Conservation (phyloP, 2,113 vertebrate genomes). For the Chionodraco myersi region DNA sequence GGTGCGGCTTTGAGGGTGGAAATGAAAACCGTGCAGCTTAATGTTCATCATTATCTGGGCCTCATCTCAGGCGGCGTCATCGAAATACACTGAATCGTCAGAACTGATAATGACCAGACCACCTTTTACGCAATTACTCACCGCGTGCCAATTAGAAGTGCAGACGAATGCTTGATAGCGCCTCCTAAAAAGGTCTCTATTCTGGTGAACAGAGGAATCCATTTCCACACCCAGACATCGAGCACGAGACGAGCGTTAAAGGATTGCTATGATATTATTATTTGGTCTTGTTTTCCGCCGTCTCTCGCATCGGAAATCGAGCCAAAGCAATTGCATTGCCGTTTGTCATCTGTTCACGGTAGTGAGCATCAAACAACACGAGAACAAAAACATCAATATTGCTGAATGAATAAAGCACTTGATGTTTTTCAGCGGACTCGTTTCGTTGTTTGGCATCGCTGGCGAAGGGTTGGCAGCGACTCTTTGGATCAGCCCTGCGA, state of each 20-base stretch:
- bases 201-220: constrained; percentile 51
- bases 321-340: constrained; percentile 69
- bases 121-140: constrained; percentile 65
- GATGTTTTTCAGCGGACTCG: constrained; percentile 58
- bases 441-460: constrained; percentile 42
- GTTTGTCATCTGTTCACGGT: constrained; percentile 58
- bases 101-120: constrained; percentile 62
- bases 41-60: constrained; percentile 74
- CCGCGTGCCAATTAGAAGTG: constrained; percentile 54
- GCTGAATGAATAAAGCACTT: constrained; percentile 74
- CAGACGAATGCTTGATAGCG: constrained; percentile 46
- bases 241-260: constrained; percentile 49
- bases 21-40: constrained; percentile 70
- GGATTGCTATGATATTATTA: constrained; percentile 43
- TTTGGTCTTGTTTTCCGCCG: constrained; percentile 5
- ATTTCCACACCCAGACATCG: constrained; percentile 37
- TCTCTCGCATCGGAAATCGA: constrained; percentile 22
- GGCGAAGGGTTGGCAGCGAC: constrained; percentile 17
- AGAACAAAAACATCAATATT: constrained; percentile 74
- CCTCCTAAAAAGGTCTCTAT: constrained; percentile 44
- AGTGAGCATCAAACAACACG: constrained; percentile 67
- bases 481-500: constrained; percentile 44
- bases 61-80: constrained; percentile 71
- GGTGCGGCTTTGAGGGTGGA: constrained; percentile 33
- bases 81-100: constrained; percentile 77